Base-by-base conservation (phyloP, 2,888 invertebrate genomes). In the Diploptera punctata region DNA sequence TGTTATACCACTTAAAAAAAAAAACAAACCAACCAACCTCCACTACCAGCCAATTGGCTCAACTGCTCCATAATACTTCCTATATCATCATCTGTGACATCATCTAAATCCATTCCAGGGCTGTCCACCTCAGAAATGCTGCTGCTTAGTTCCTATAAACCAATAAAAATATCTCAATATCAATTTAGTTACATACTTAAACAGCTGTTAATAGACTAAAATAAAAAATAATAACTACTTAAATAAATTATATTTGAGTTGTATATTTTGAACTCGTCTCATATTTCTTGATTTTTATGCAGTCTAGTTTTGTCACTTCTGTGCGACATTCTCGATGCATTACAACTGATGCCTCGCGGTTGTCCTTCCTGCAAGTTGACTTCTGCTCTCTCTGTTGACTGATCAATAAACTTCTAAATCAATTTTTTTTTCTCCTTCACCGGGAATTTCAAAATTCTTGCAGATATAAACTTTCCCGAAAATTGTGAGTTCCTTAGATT, bases 1-100 rank as follows among this genome's bases (percentile, higher is more conserved):
- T n/a, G n/a, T n/a, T n/a, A n/a, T n/a, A n/a, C n/a, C n/a, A n/a
- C n/a, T n/a, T n/a, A n/a, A n/a, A n/a, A n/a, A n/a, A n/a, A n/a
- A n/a, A n/a, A n/a, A n/a, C n/a, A n/a, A n/a, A n/a, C n/a, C n/a
- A n/a, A n/a, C 24, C 38, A 16, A 33, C 65, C 33, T 62, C 33
- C 43, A 52, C 69, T 72, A 16, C 72, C 68, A 49, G 68, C 62
- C 29, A 69, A 26, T 43, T 62, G 68, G 38, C 72, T 72, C 18
- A 72, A 24, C 33, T 72, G 68, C 38, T 72, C 72, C 72, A 72
- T 68, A 10, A 72, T 72, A 19, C 72, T 72, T 13, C 72, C 62
- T 33, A 72, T 68, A 16, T 72, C 72, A 65, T 72, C 72, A 26
- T 72, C 72, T 10, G 72, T 68, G 21, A 57, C 57, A 29, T 57